Percentiles rank a stretch among this genome's conserved stretches.
Evolutionary conservation across 2,888 invertebrate genomes (phyloP).

Genomic region (Apotomis turbidana): DNA sequence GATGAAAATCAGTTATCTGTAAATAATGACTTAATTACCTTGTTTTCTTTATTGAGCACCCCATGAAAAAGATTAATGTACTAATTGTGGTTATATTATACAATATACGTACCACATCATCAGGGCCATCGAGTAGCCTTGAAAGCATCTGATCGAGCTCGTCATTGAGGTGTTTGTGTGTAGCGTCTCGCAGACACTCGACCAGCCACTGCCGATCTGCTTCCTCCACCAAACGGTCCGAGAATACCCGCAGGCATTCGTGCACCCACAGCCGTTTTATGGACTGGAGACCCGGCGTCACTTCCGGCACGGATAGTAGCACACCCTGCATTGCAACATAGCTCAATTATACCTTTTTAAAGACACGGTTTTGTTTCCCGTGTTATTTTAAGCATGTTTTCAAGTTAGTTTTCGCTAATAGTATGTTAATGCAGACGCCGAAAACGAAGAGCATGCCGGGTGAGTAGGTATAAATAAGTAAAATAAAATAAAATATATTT

Average conservation of each 20-base stretch:
- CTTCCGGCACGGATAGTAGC: conserved; percentile 95
- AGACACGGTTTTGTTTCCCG: too few species aligned
- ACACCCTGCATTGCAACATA: conserved; percentile 86
- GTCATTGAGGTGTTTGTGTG: conserved; percentile 84
- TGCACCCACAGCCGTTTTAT: conserved; percentile 98
- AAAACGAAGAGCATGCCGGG: too few species aligned
- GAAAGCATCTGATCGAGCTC: conserved; percentile 88
- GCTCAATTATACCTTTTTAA: too few species aligned
- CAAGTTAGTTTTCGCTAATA: too few species aligned
- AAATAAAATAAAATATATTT: too few species aligned
- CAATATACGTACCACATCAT: conserved; percentile 54
- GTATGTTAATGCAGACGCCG: too few species aligned
- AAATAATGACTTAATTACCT: conserved; percentile 42
- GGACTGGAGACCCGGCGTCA: conserved; percentile 91
- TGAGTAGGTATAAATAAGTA: too few species aligned
- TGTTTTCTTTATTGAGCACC: too few species aligned
- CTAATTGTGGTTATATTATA: too few species aligned
- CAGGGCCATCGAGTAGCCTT: conserved; percentile 77
- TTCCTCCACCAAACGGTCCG: conserved; percentile 95
- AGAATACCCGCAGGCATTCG: conserved; percentile 95
- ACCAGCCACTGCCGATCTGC: conserved; percentile 93
- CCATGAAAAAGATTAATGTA: too few species aligned
- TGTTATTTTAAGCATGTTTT: too few species aligned
- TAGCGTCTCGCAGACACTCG: conserved; percentile 86
- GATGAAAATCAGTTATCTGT: conserved; percentile 90